Evolutionary conservation across 2,888 invertebrate species (phyloP), one percentile per base, ranked within the genome.

Genomic region (Sphaerophoria rueppellii): DNA sequence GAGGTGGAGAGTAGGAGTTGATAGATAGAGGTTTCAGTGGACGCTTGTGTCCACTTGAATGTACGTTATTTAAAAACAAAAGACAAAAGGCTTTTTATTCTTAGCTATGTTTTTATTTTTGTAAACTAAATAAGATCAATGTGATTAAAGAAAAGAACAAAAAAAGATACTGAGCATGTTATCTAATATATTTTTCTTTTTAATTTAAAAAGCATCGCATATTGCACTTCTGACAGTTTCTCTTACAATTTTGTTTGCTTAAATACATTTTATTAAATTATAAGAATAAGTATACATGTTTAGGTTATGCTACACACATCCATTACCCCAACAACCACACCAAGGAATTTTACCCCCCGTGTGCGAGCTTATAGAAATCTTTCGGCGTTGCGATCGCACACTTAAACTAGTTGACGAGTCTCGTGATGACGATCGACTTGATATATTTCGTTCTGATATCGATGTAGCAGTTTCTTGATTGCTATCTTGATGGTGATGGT

Each of bases 261-360:
- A 24, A 24, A 24, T 24, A n/a, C n/a, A n/a, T n/a, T n/a, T n/a
- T n/a, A n/a, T n/a, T n/a, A n/a, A n/a, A n/a, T 24, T 24, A 24
- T 1, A 2, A 24, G 24, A 24, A 24, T 24, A 2, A 24, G 24
- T 24, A 24, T 24, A 24, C 24, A 34, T 4, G 7, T 14, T 46
- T 52, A 34, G n/a, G 0, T 6, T 55, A 6, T 43, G 32, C n/a
- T 89, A 90, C 69, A 91, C 87, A 87, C 92, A 92, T 3, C 92
- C 91, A 83, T 92, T 92, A 46, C 92, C 92, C 92, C 92, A 92
- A 86, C 92, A 92, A 34, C 91, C 92, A 78, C 92, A 92, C 92
- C 92, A 92, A 35, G 92, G 92, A 80, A 92, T 92, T 86, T 92
- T 92, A 14, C 91, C 91, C 63, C 90, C 91, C 16, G 90, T 90